Base-by-base conservation (phyloP, 2,888 invertebrate genomes). In the Epicampocera succincta region DNA sequence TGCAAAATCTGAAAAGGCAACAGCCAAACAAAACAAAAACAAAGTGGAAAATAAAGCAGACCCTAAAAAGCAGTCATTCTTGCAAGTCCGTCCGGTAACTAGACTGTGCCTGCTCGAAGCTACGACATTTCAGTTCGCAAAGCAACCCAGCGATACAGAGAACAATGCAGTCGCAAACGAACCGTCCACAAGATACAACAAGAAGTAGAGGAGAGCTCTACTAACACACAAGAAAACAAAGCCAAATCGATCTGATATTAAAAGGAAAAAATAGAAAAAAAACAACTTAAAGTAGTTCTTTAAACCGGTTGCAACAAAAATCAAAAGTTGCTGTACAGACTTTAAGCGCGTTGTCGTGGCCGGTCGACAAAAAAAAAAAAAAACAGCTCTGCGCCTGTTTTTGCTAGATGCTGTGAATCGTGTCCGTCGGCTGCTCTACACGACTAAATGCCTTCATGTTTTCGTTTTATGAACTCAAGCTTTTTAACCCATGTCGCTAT, bases 251-350 rank as follows among this genome's bases (percentile, higher is more conserved):
- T 72, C 40, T 29, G 60, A 54, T 46, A 68, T 40, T 46, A 66
- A 56, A 29, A 6, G n/a, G n/a, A n/a, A n/a, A n/a, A n/a, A n/a
- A n/a, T 25, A 33, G 1, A 72, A 72, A 73, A 72, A 44, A 52
- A 68, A 63, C 76, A 76, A 76, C 68, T 61, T 77, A 82, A 82
- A 78, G 82, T 82, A 82, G 78, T 82, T 78, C 74, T 82, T 78
- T 56, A 83, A 83, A 83, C 83, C 83, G 83, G 83, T 83, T 83
- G 72, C 75, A 80, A 76, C 72, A 79, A 83, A 83, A 80, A 83
- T 73, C 80, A 80, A 83, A 83, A 83, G 80, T 83, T 83, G 83
- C 73, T 65, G 78, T 58, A 68, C 38, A 60, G 38, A 66, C 50
- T 48, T 63, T 40, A 58, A 54, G 48, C 66, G 42, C 58, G 63